A percentile compares a stretch with the other conserved stretches of the same genome.
Conservation (phyloP, 2,113 vertebrate species). For the Platysteira castanea region DNA sequence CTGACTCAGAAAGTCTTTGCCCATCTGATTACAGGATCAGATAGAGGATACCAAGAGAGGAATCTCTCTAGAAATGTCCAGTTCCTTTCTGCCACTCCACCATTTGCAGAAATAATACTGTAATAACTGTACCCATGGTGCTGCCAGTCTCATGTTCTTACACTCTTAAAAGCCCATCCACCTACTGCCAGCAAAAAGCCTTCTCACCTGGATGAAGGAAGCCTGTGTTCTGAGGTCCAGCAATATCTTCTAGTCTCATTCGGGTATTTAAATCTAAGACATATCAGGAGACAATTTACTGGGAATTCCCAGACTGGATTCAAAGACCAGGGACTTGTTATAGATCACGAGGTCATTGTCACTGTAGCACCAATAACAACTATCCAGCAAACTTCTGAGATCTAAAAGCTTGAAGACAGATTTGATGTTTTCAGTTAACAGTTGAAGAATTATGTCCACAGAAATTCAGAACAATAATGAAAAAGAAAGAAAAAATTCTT, state of each 20-base stretch:
- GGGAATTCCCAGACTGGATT: not conserved
- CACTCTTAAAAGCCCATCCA: not conserved
- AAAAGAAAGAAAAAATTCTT: not conserved
- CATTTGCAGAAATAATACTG: not conserved
- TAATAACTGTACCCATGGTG: accelerated
- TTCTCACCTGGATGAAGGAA: not conserved
- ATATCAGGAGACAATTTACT: not conserved
- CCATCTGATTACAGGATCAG: not conserved
- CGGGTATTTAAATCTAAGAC: not conserved
- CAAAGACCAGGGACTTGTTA: not conserved
- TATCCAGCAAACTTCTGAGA: not conserved
- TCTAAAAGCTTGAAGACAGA: not conserved
- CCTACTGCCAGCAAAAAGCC: not conserved
- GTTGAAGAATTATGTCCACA: not conserved
- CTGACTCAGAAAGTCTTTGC: not conserved
- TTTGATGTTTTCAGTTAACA: not conserved
- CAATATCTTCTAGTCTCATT: not conserved
- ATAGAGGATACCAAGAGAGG: not conserved
- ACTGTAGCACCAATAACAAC: not conserved
- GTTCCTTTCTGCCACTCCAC: accelerated
- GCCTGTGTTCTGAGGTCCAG: not conserved
- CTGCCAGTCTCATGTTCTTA: not conserved
- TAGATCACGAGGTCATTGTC: not conserved
- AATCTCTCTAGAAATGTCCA: not conserved
- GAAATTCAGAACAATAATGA: not conserved